Percentiles rank a stretch among this genome's conserved stretches.
Evolutionary conservation across 2,888 invertebrate species (phyloP).

Genomic region (Nysson spinosus): DNA sequence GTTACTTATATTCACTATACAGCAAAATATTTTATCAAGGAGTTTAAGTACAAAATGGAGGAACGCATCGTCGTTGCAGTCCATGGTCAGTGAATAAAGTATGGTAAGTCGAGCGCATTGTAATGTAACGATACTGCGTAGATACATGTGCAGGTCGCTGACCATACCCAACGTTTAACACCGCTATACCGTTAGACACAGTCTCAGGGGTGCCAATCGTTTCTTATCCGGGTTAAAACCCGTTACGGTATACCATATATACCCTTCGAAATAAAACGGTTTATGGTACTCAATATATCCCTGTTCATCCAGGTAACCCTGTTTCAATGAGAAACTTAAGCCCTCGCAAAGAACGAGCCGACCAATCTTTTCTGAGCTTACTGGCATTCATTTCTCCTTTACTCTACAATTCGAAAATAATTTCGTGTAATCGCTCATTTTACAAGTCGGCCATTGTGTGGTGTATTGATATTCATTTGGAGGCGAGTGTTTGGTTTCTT

Average conservation of each 20-base stretch:
- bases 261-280: slow-evolving; percentile 32
- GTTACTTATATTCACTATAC: too few species aligned
- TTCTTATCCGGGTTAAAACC: slow-evolving; percentile 55
- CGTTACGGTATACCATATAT: slow-evolving; percentile 31
- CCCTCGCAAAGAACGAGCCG: too few species aligned
- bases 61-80: slow-evolving; percentile 4
- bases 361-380: too few species aligned
- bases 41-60: background rate
- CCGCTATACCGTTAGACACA: slow-evolving; percentile 39
- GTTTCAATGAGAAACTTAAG: background rate
- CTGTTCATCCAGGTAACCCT: background rate
- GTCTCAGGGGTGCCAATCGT: slow-evolving; percentile 43
- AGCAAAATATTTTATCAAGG: too few species aligned
- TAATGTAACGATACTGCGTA: slow-evolving; percentile 32
- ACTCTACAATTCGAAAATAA: too few species aligned
- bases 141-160: slow-evolving; percentile 41
- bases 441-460: too few species aligned
- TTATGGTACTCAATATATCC: slow-evolving; percentile 32
- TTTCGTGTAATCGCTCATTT: too few species aligned
- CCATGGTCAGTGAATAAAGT: slow-evolving; percentile 26
- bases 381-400: too few species aligned
- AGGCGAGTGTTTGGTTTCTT: too few species aligned
- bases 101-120: slow-evolving; percentile 31
- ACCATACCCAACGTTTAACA: slow-evolving; percentile 47
- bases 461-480: too few species aligned